Base-by-base conservation (phyloP, 2,797 vertebrate species). In the Eulemur coronatus region DNA sequence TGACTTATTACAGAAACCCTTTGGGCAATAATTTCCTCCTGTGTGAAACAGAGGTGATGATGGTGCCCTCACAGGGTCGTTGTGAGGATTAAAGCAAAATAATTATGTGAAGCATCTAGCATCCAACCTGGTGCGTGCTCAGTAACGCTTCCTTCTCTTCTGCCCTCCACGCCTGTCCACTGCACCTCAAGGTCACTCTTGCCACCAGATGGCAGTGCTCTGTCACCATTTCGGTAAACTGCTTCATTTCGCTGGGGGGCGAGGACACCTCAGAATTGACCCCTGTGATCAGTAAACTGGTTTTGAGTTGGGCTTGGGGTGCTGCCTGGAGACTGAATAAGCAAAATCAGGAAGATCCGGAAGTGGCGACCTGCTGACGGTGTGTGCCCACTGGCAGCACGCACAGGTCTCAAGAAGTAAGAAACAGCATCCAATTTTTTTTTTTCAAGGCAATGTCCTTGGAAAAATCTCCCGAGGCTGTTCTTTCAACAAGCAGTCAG, bases 401-500 rank as follows among this genome's bases (percentile, higher is more conserved):
- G 1, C 26, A 80, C 24, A 8, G 26, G 4, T 55, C 69, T 86
- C 46, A 65, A 92, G 72, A 95, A 85, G 89, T 38, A 88, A 84
- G 48, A 3, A 41, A n/a, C 69, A 12, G 30, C 35, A 33, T 30
- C 28, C 4, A 10, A 0, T 17, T 69, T 41, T 26, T n/a, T 4
- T 35, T 4, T 3, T 17, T 52, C 46, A 92, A 72, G 85, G n/a
- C 26, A 41, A 4, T 30, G 35, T 86, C 90, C 57, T 86, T 96
- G 55, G 86, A 7, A 95, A 94, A 63, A 57, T n/a, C 55, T 92
- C 88, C 85, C 0, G 1, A 93, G 67, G 72, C 73, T 81, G 28
- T 90, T 76, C 84, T 95, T 96, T 69, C 48, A 78, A 80, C 67
- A 92, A 73, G 41, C 89, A 81, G 65, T 87, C 79, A 90, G 91